Evolutionary conservation across 2,888 invertebrate genomes (phyloP), one percentile per base, ranked within the genome.

Genomic region (Thyatira batis): DNA sequence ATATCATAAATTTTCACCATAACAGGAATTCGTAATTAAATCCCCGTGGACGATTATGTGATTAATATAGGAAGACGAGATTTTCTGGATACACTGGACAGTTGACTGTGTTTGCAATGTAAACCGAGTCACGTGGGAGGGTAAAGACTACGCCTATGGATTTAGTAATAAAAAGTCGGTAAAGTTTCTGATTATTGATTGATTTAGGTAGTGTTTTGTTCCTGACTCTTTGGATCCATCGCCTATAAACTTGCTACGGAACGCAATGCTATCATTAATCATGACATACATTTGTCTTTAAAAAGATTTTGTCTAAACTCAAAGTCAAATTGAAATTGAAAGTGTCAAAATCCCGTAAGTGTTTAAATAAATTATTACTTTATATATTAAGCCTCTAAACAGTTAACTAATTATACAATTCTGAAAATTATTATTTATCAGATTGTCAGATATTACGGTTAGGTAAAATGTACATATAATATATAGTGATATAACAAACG

Each of bases 141-240:
- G 81, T 86, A 81, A 82, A 71, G 66, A 76, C 86, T 72, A 73
- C 87, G 83, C 88, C 82, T 88, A 90, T 89, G 91, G 92, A 92
- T 91, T 86, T 89, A 84, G 81, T 86, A 79, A 80, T 87, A 84
- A 90, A 91, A 91, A 89, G 91, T 91, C 90, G 90, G 91, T 92
- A 91, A 89, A 82, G 80, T 87, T 89, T 83, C 76, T 79, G 71
- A 77, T 76, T 39, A 23, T 72, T 71, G 67, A 61, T 43, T 67
- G 58, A 64, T 67, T 65, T 65, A 57, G 63, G 60, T 62, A 25
- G 46, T 46, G 46, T 23, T 46, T 46, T 46, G 20, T 33, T 33
- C 33, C 23, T 23, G 23, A 21, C n/a, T 25, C 25, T 46, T n/a
- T 44, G n/a, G 44, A 44, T 9, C 9, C 8, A 23, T 23, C 13